Base-by-base conservation (phyloP, 2,113 vertebrate species). In the Tichodroma muraria region DNA sequence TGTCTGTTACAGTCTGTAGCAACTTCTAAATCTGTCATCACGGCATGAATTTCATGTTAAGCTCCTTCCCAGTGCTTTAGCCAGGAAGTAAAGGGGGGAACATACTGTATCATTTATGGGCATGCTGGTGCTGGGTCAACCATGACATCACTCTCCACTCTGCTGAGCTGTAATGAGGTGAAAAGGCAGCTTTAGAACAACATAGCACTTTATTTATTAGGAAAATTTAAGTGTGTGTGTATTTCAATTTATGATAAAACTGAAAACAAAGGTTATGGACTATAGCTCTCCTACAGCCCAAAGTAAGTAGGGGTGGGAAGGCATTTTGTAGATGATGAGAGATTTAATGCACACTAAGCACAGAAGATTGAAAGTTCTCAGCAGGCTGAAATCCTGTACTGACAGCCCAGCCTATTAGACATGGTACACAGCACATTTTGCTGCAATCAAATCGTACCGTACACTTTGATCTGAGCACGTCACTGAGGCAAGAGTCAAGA, bases 1-100 rank as follows among this genome's bases (percentile, higher is more conserved):
- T 98, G 99, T 99, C 98, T 98, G 97, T 98, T 98, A 98, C 98
- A 97, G 97, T 98, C 98, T 98, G 98, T 98, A 98, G 98, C 99
- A 99, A 99, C 98, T 99, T 98, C 98, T 99, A 99, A 99, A 99
- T 99, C 99, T 99, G 99, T 99, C 99, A 99, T 97, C 98, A 98
- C 98, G 11, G 97, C 98, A 98, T 97, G 97, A 98, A 98, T 98
- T 97, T 98, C 97, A 97, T 98, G 97, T 98, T 97, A 97, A 98
- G 97, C 98, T 97, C 98, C 97, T 98, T 98, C 97, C 97, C 95
- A 85, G 97, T 96, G 97, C 97, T 97, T 59, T 93, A 97, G 97
- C 95, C 97, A 98, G 98, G 98, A 98, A 98, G 97, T 95, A 96
- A 97, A 98, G 83, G 95, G 96, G 98, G 97, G 97, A 97, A 97